Evolutionary conservation across 2,797 vertebrate species (phyloP).

Genomic region (Lutjanus campechanus): DNA sequence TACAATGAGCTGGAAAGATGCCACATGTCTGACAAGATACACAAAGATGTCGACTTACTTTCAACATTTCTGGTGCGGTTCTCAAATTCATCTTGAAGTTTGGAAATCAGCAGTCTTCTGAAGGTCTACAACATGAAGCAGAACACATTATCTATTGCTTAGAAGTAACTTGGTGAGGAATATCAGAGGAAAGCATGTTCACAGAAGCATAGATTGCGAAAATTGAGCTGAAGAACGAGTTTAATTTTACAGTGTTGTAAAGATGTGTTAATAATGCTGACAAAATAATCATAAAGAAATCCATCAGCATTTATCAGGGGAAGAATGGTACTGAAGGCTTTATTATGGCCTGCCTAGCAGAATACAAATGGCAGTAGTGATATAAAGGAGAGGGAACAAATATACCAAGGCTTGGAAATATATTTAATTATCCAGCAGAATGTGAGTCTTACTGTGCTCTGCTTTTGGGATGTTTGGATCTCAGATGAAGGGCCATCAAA

Average conservation of each 20-base stretch:
- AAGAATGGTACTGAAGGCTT: not conserved
- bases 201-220: not conserved
- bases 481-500: slow-evolving; percentile 99
- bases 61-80: slow-evolving; percentile 99
- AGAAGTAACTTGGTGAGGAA: not conserved
- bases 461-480: slow-evolving; percentile 98
- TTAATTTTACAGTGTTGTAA: not conserved
- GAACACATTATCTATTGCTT: not conserved
- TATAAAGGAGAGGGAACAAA: not conserved
- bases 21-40: too few relatives aligned
- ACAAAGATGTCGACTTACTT: slow-evolving; percentile 84
- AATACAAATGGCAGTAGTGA: not conserved
- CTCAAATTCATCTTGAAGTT: slow-evolving; percentile 99
- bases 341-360: not conserved
- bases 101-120: slow-evolving; percentile 99
- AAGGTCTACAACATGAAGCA: slow-evolving; percentile 89
- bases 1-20: not conserved
- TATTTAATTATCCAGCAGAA: not conserved
- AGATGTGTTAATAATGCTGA: not conserved
- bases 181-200: not conserved
- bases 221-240: not conserved
- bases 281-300: not conserved
- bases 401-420: not conserved
- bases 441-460: slow-evolving; percentile 94
- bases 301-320: not conserved